A percentile compares a stretch with the other conserved stretches of the same genome.
Evolutionary conservation across 2,797 vertebrate genomes (phyloP).

Genomic region (Sitta carolinensis): DNA sequence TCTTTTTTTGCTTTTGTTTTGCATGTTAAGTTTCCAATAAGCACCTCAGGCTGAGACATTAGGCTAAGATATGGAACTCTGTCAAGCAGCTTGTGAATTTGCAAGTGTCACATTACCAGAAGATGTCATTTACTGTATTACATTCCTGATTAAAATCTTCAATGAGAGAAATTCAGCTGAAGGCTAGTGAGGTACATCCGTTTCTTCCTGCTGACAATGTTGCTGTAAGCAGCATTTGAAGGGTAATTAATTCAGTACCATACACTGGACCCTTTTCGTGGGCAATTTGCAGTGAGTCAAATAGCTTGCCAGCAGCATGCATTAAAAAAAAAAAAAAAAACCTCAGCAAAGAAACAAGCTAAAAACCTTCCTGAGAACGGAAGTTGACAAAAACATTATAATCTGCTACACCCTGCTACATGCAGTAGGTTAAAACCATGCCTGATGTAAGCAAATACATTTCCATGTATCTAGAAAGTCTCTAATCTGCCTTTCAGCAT

Average conservation of each 20-base stretch:
- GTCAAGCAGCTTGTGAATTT: slow-evolving; percentile 59
- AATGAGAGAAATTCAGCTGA: slow-evolving; percentile 64
- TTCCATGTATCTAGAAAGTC: background rate
- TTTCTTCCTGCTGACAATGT: slow-evolving; percentile 49
- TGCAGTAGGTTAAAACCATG: background rate
- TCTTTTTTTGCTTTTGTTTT: slow-evolving; percentile 56
- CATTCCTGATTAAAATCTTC: slow-evolving; percentile 74
- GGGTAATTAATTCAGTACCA: slow-evolving; percentile 67
- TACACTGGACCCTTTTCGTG: slow-evolving; percentile 15
- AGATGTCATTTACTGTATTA: slow-evolving; percentile 70
- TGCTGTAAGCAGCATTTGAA: slow-evolving; percentile 63
- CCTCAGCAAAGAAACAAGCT: slow-evolving; percentile 4
- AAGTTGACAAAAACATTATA: slow-evolving; percentile 22
- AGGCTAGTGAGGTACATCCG: slow-evolving; percentile 42
- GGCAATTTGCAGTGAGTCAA: slow-evolving; percentile 33
- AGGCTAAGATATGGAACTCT: slow-evolving; percentile 59
- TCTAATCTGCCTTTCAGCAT: background rate
- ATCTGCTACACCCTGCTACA: background rate
- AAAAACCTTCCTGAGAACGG: slow-evolving; percentile 9
- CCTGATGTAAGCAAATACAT: background rate
- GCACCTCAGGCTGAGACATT: slow-evolving; percentile 65
- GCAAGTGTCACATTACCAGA: slow-evolving; percentile 64
- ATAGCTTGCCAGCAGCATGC: slow-evolving; percentile 18
- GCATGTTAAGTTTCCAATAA: slow-evolving; percentile 46
- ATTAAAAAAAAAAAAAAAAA: background rate